These are phyloP conservation scores for Silurus asotus DNA, from an alignment of 2,113 vertebrate species.

Conservation along the genomic window DNA sequence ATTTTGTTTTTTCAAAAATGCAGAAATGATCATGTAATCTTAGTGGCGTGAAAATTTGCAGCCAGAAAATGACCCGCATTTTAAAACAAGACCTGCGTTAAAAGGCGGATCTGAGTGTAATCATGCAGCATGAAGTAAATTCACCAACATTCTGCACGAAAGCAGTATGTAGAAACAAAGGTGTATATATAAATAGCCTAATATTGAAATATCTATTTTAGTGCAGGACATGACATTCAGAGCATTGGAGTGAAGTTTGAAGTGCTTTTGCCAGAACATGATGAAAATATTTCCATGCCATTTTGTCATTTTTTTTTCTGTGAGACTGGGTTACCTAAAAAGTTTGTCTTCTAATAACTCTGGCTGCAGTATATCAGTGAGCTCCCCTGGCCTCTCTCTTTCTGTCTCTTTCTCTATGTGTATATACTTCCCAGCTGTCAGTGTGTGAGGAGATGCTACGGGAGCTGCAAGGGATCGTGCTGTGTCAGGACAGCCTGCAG, in stretches of 20 bases:
- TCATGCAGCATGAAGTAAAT: not conserved
- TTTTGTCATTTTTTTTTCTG: not conserved
- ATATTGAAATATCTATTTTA: not conserved
- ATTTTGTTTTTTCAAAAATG: not conserved
- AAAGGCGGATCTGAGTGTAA: not conserved
- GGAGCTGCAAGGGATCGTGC: constrained; percentile 90
- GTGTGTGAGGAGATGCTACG: constrained; percentile 95
- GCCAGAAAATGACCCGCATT: not conserved
- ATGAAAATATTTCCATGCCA: not conserved
- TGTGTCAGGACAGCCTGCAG: constrained; percentile 90
- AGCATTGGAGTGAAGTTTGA: not conserved
- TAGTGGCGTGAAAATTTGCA: not conserved
- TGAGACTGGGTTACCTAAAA: not conserved
- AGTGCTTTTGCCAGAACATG: not conserved
- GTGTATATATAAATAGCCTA: not conserved
- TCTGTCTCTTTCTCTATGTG: constrained; percentile 60
- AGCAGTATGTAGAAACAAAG: not conserved
- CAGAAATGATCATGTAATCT: not conserved
- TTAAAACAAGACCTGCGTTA: not conserved
- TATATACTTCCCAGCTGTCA: constrained; percentile 78
- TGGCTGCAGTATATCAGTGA: constrained; percentile 65
- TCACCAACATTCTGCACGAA: not conserved
- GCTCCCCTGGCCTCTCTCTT: constrained; percentile 54
- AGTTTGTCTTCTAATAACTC: not conserved
- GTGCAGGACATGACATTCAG: not conserved